Conservation (phyloP, 1,140 invertebrate genomes). For the Cylas formicarius region DNA sequence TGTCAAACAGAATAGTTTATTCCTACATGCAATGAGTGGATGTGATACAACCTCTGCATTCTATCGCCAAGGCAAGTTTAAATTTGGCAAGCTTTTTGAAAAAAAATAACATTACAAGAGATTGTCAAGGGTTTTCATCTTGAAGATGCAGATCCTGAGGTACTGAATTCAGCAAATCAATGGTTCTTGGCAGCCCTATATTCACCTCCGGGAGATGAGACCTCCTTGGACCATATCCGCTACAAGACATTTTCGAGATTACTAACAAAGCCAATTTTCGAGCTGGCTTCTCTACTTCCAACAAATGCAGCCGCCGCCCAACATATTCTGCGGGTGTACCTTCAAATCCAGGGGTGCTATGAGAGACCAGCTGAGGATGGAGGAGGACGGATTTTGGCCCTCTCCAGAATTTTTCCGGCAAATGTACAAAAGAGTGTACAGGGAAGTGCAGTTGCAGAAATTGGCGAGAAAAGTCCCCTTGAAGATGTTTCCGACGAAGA, state of each 20-base stretch:
- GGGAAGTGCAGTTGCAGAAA: slow-evolving; percentile 8
- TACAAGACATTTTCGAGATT: slow-evolving; percentile 1
- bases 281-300: slow-evolving; percentile 5
- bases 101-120: background rate
- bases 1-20: slow-evolving; percentile 2
- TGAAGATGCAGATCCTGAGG: slow-evolving; percentile 7
- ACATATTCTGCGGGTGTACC: slow-evolving; percentile 5
- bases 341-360: slow-evolving; percentile 1
- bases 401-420: background rate
- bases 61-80: slow-evolving; percentile 6
- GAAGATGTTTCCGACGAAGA: too few species aligned
- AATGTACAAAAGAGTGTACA: slow-evolving; percentile 2
- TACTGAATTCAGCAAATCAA: background rate
- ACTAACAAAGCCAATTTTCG: background rate
- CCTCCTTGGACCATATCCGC: slow-evolving; percentile 4
- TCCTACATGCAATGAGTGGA: slow-evolving; percentile 3
- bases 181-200: background rate
- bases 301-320: slow-evolving; percentile 6
- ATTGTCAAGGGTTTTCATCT: slow-evolving; percentile 2
- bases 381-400: background rate
- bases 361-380: slow-evolving; percentile 1
- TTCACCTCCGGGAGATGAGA: background rate
- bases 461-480: too few species aligned
- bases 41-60: slow-evolving; percentile 11
- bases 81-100: slow-evolving; percentile 4